Evolutionary conservation across 2,888 invertebrate genomes (phyloP), one percentile per base, ranked within the genome.

Genomic region (Neoitamus cyanurus): DNA sequence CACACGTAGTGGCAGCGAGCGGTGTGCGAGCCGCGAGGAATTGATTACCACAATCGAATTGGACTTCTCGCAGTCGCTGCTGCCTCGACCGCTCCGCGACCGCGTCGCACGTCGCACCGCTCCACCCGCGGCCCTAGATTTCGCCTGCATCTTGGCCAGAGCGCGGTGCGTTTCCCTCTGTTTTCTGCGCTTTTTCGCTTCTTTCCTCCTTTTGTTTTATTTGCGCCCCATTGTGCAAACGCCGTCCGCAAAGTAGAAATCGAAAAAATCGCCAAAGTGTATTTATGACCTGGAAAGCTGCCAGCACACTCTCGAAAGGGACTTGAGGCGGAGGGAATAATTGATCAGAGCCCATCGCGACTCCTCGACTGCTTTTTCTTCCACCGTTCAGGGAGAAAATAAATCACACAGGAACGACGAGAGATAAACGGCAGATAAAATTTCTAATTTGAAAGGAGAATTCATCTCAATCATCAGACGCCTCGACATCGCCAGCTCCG

Each of bases 231-330:
- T 75, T 75, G 75, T 75, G 75, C 48, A 48, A 78, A 78, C 48
- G 48, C 11, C 75, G 42, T 78, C 30, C 34, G 28, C 36, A 82
- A 36, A 69, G 69, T 69, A 82, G 30, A 82, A 68, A 82, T 69
- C 69, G 69, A 34, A 34, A 68, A 80, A 82, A 82, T 42, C 42
- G 42, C 5, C 46, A 78, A 82, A 69, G 82, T 82, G 69, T 82
- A 69, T 82, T 82, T 82, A 82, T 82, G 82, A 82, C 69, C 82
- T 82, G 82, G 82, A 82, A 82, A 82, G 82, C 25, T 82, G 82
- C 82, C 82, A 82, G 30, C 37, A 68, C 11, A 36, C 6, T 25
- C 48, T 37, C 69, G 78, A 78, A 78, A 42, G 78, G 78, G 58
- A 78, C 31, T 31, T 31, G 48, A 3, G 73, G 7, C 48, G 15